These are phyloP conservation scores for Trissolcus basalis DNA, from an alignment of 1,140 invertebrate species.

Conservation along the genomic window DNA sequence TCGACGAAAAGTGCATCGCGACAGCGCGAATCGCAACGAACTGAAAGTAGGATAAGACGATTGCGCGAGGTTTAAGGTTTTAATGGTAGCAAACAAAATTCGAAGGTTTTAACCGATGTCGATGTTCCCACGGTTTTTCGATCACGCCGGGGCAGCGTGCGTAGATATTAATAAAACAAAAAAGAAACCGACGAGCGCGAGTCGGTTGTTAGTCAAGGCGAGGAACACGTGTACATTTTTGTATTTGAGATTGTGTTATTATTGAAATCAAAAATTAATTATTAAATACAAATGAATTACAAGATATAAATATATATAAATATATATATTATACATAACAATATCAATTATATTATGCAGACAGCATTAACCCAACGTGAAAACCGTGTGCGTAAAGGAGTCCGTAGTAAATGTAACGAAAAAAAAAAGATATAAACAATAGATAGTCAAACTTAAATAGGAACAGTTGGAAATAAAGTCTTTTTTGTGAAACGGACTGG, in stretches of 20 bases:
- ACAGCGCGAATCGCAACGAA: constrained; percentile 17
- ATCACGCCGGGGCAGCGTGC: constrained; percentile 43
- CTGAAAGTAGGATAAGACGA: constrained; percentile 36
- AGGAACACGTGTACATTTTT: constrained; percentile 70
- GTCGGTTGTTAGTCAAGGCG: constrained; percentile 45
- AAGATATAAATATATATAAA: constrained; percentile 47
- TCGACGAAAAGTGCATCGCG: neutral
- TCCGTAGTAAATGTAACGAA: constrained; percentile 51
- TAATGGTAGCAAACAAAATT: constrained; percentile 21
- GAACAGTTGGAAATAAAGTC: neutral
- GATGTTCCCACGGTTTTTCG: constrained; percentile 46
- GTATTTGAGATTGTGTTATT: constrained; percentile 71
- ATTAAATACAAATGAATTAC: constrained; percentile 37
- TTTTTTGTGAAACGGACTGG: neutral
- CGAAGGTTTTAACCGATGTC: constrained; percentile 24
- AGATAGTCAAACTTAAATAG: constrained; percentile 50
- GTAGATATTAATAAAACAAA: constrained; percentile 44
- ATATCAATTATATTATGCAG: constrained; percentile 51
- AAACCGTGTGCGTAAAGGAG: constrained; percentile 52
- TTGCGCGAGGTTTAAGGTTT: constrained; percentile 18
- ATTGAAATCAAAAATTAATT: constrained; percentile 60
- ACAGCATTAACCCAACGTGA: constrained; percentile 55
- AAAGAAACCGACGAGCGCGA: constrained; percentile 24
- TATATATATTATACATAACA: constrained; percentile 53
- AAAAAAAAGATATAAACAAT: constrained; percentile 50